Conservation (phyloP, 2,797 vertebrate species). For the Pelochelys cantorii region DNA sequence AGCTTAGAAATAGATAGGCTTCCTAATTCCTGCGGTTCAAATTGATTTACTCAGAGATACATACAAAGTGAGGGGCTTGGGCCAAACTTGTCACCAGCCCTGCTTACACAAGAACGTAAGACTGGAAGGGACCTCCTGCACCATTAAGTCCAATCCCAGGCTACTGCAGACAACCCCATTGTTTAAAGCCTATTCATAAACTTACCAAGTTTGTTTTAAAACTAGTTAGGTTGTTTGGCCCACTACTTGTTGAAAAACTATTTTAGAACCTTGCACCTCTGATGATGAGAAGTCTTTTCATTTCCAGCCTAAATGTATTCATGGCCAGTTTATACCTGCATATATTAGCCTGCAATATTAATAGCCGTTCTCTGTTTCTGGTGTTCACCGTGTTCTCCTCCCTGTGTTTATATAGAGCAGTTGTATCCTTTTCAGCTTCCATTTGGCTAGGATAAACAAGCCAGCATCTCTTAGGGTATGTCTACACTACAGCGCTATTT, state of each 20-base stretch:
- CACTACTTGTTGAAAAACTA: not conserved
- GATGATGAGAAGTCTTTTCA: not conserved
- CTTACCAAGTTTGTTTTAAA: not conserved
- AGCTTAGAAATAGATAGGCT: not conserved
- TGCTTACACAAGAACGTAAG: not conserved
- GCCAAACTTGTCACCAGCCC: too few species aligned
- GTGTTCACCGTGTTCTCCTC: not conserved
- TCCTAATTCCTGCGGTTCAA: not conserved
- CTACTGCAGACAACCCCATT: not conserved
- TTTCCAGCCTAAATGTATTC: not conserved
- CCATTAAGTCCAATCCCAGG: not conserved
- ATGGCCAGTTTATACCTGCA: not conserved
- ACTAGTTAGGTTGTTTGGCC: not conserved
- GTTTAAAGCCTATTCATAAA: not conserved
- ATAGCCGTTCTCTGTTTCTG: not conserved
- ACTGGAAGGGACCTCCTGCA: not conserved
- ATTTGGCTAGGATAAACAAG: not conserved
- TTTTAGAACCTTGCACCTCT: not conserved
- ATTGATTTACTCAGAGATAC: not conserved
- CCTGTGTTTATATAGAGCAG: not conserved
- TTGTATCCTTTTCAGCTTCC: not conserved
- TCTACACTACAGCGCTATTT: too few species aligned
- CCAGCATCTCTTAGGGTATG: not conserved
- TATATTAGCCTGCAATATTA: not conserved
- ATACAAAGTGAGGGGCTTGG: not conserved